phyloP scores from a whole-genome alignment of 23 tunicate genomes.

The Halocynthia roretzi region DNA sequence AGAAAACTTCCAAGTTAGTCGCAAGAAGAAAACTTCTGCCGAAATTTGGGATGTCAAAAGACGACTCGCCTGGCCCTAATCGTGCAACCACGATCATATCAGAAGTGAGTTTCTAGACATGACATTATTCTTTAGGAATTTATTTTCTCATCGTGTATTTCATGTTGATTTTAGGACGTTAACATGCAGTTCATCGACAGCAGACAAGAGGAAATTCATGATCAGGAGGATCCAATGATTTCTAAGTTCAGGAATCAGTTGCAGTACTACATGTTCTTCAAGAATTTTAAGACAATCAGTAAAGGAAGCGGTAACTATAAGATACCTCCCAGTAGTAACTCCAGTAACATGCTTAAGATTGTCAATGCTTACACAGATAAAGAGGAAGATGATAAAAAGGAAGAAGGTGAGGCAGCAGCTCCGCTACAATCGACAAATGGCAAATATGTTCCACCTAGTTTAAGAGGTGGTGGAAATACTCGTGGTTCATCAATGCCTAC shows the following conservation, averaged over 20 bases:
- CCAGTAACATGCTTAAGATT: not conserved
- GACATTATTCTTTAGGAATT: not conserved
- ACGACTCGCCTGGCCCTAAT: conserved; percentile 83
- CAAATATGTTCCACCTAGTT: conserved; percentile 88
- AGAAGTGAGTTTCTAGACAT: conserved; percentile 16
- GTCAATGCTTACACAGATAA: not conserved
- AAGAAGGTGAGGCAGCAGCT: conserved; percentile 12
- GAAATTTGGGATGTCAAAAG: conserved; percentile 72
- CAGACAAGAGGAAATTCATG: conserved; percentile 71
- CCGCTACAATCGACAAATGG: conserved; percentile 24
- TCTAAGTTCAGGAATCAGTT: conserved; percentile 82
- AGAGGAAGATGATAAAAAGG: conserved; percentile 29
- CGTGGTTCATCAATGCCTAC: conserved; percentile 70
- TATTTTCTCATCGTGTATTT: not conserved
- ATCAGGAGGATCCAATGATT: conserved; percentile 80
- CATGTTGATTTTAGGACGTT: conserved; percentile 34
- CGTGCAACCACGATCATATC: conserved; percentile 80
- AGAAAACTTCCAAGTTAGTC: conserved; percentile 83
- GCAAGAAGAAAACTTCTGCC: conserved; percentile 69
- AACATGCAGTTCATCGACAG: conserved; percentile 74
- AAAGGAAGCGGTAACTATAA: not conserved
- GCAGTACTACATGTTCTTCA: conserved; percentile 90
- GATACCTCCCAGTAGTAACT: not conserved
- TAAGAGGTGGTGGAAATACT: conserved; percentile 61
- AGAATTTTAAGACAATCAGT: conserved; percentile 47